A percentile compares a stretch with the other conserved stretches of the same genome.
Evolutionary conservation across 2,888 invertebrate species (phyloP).

Genomic region (Elegia similella): DNA sequence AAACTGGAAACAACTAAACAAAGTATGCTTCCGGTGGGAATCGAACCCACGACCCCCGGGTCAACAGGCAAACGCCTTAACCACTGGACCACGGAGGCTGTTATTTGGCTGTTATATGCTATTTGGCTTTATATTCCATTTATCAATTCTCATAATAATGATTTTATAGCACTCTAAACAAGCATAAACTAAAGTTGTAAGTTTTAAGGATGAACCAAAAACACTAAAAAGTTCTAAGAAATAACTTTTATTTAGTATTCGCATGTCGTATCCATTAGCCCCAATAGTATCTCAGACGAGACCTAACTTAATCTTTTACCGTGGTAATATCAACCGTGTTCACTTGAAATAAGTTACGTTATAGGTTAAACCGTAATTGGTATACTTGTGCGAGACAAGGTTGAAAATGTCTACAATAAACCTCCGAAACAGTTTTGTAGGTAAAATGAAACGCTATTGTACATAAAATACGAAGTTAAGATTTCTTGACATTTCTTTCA

Average conservation of each 20-base stretch:
- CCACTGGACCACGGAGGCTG: too few relatives aligned
- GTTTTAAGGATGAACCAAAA: neutral
- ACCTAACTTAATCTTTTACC: neutral
- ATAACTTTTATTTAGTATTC: neutral
- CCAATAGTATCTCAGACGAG: neutral
- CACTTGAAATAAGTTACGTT: neutral
- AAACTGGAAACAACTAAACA: too few relatives aligned
- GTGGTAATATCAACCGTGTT: neutral
- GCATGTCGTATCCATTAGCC: neutral
- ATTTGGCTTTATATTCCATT: too few relatives aligned
- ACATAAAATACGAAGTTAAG: neutral
- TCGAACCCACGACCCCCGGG: too few relatives aligned
- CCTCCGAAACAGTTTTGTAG: constrained; percentile 4
- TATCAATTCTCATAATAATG: too few relatives aligned
- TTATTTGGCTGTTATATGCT: too few relatives aligned
- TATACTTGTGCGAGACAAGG: neutral
- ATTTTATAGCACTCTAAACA: too few relatives aligned
- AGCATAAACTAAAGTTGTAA: neutral
- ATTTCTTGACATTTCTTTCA: neutral
- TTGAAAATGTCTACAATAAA: constrained; percentile 3
- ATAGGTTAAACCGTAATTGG: neutral
- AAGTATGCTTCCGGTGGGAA: too few relatives aligned
- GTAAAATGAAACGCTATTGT: constrained; percentile 4
- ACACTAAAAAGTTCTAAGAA: neutral
- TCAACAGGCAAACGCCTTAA: too few relatives aligned